phyloP scores from a whole-genome alignment of 2,888 invertebrate genomes.

The Erebia ligea region DNA sequence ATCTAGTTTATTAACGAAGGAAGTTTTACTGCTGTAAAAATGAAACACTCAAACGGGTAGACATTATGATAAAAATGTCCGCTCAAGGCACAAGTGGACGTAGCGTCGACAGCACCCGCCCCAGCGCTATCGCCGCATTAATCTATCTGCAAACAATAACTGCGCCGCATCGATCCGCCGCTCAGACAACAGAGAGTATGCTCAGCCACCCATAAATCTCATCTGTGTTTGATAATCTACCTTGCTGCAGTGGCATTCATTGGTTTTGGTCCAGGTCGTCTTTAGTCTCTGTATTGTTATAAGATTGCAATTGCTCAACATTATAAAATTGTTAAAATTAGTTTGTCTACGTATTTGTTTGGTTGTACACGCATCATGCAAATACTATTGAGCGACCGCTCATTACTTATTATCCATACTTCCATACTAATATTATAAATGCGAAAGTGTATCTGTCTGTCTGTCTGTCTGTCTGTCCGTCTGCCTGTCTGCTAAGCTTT shows the following conservation, averaged over 20 bases:
- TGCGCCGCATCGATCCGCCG: constrained; percentile 21
- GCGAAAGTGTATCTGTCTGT: too few species aligned
- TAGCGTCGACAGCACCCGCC: neutral
- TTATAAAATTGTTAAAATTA: too few species aligned
- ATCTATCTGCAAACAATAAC: constrained; percentile 26
- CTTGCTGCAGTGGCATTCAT: constrained; percentile 19
- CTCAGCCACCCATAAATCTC: constrained; percentile 25
- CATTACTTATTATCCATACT: too few species aligned
- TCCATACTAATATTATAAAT: too few species aligned
- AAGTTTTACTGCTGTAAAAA: too few species aligned
- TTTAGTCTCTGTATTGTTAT: neutral
- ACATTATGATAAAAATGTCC: constrained; percentile 2
- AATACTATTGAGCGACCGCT: too few species aligned
- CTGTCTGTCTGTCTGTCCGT: too few species aligned
- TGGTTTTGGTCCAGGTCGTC: neutral
- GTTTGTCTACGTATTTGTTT: too few species aligned
- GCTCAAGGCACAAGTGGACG: neutral
- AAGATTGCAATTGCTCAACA: too few species aligned
- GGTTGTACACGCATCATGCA: too few species aligned
- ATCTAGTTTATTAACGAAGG: too few species aligned
- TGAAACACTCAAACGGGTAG: neutral
- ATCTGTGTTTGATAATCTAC: constrained; percentile 22
- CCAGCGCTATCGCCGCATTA: constrained; percentile 20
- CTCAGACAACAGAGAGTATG: constrained; percentile 22
- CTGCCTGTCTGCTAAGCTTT: too few species aligned